A percentile compares a stretch with the other conserved stretches of the same genome.
phyloP scores from a whole-genome alignment of 2,888 invertebrate genomes.

The Nysson spinosus region DNA sequence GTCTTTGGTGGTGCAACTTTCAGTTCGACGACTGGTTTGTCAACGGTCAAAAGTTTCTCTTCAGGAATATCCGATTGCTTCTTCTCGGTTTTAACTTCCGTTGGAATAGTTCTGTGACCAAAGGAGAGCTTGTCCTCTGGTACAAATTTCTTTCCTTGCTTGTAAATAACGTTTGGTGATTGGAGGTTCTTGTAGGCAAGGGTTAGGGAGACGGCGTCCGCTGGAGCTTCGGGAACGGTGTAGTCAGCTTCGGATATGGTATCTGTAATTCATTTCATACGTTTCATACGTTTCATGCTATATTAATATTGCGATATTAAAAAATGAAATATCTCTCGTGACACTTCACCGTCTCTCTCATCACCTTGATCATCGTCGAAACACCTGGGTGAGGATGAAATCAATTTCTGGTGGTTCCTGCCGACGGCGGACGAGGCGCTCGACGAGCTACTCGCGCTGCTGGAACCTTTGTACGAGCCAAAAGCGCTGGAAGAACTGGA shows the following conservation, averaged over 20 bases:
- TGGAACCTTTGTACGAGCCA: too few species aligned
- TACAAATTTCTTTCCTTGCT: slow-evolving; percentile 72
- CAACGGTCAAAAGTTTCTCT: slow-evolving; percentile 78
- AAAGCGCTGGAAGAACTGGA: too few species aligned
- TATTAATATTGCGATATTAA: too few species aligned
- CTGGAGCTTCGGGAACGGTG: slow-evolving; percentile 48
- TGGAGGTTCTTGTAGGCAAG: slow-evolving; percentile 60
- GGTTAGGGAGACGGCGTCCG: slow-evolving; percentile 66
- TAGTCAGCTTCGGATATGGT: slow-evolving; percentile 8
- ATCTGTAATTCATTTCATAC: slow-evolving; percentile 24
- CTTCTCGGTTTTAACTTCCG: slow-evolving; percentile 66
- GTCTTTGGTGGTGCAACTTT: slow-evolving; percentile 60
- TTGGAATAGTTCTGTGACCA: slow-evolving; percentile 78
- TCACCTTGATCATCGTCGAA: too few species aligned
- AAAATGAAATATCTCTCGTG: too few species aligned
- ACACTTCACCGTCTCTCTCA: too few species aligned
- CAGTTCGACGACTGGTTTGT: slow-evolving; percentile 79
- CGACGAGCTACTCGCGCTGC: too few species aligned
- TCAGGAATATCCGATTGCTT: slow-evolving; percentile 77
- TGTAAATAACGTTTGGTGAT: slow-evolving; percentile 71
- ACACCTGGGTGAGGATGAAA: too few species aligned
- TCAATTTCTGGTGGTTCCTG: too few species aligned
- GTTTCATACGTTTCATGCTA: neutral
- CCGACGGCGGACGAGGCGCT: too few species aligned
- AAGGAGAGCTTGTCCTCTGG: slow-evolving; percentile 79